phyloP scores from a whole-genome alignment of 2,113 vertebrate species.

The Heliornis fulica region DNA sequence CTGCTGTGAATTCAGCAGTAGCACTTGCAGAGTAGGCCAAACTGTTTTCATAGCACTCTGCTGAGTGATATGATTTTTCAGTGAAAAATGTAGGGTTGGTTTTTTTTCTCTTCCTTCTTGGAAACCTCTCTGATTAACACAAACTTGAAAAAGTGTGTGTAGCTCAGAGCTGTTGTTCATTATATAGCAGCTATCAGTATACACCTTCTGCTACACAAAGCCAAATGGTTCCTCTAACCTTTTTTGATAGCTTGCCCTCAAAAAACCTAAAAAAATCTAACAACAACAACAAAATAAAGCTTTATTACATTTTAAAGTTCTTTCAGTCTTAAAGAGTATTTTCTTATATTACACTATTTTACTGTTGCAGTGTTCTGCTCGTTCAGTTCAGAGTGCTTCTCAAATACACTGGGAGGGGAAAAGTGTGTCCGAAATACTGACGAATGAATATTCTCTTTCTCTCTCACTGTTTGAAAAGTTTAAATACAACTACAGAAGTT shows the following conservation, averaged over 20 bases:
- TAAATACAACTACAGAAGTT: not conserved
- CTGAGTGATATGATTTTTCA: not conserved
- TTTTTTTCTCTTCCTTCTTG: not conserved
- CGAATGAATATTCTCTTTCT: not conserved
- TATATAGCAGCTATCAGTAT: not conserved
- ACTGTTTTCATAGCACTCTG: not conserved
- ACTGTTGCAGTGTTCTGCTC: slow-evolving; percentile 11
- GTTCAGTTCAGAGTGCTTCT: slow-evolving; percentile 13
- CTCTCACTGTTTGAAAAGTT: not conserved
- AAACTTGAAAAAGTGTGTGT: not conserved
- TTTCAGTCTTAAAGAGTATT: not conserved
- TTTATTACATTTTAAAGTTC: not conserved
- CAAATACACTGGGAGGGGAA: slow-evolving; percentile 35
- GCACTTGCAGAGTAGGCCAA: not conserved
- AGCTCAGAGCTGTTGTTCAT: not conserved
- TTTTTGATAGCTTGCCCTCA: not conserved
- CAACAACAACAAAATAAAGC: not conserved
- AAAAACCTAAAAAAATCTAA: not conserved
- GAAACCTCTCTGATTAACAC: not conserved
- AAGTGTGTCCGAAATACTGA: not conserved
- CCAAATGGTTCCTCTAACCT: not conserved
- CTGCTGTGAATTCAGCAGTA: not conserved
- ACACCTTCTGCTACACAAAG: not conserved
- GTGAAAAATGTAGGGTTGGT: no score
- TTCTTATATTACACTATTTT: not conserved